Base-by-base conservation (phyloP, 2,888 invertebrate genomes). In the Macrostomum cliftonense region DNA sequence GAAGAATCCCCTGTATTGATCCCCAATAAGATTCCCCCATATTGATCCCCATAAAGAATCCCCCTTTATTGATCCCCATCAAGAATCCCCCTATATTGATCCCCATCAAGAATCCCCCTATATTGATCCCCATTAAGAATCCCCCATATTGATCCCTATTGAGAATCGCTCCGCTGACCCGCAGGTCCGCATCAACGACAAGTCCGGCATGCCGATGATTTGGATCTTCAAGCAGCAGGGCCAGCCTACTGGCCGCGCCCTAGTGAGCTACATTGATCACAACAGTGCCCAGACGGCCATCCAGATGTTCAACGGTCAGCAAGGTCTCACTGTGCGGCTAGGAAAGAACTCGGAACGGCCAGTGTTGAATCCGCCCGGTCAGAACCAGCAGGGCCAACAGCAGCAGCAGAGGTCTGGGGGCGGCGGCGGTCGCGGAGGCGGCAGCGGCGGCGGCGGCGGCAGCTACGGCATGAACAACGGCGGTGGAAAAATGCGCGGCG, bases 151-250 rank as follows among this genome's bases (percentile, higher is more conserved):
- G 5, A 28, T 4, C 28, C n/a, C n/a, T n/a, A n/a, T 7, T 28
- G 28, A 28, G 28, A 28, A 28, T 28, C 28, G 28, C 28, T 9
- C 28, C 28, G 5, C 4, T 28, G 9, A 28, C 28, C 28, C 4
- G 28, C 28, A 28, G 28, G 28, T 28, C 9, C 28, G 28, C 28
- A 28, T 28, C 9, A 28, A 28, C 28, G 28, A 28, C 28, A 50
- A 51, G 19, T 51, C 50, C 2, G 47, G 47, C 17, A 50, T 50
- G 50, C 50, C 50, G n/a, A 50, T 50, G 50, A 51, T 50, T 11
- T 50, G 50, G 50, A 50, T 50, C n/a, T 50, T 50, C 37, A 50
- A 50, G 43, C 47, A 50, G 13, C 14, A 40, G 16, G 50, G 50
- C 16, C 36, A 50, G 42, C 50, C 50, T 7, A 50, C 49, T 37